These are phyloP conservation scores for Sebastes itinus DNA, from an alignment of 2,797 vertebrate genomes.

Conservation along the genomic window DNA sequence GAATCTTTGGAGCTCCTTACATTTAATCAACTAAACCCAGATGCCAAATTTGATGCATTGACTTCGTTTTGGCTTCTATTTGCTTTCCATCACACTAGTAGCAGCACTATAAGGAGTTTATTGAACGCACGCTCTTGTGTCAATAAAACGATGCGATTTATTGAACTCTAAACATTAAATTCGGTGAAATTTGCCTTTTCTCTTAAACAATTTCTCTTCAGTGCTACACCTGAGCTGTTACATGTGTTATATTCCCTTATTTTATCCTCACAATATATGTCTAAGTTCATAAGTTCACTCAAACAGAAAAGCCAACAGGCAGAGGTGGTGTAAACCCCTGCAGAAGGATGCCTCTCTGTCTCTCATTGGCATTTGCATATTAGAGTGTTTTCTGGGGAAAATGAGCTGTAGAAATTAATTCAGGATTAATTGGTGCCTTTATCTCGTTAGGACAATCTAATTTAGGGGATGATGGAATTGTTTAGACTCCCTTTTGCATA, in stretches of 20 bases:
- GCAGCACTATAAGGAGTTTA: conserved; percentile 6
- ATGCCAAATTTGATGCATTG: conserved; percentile 13
- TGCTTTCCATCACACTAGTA: conserved; percentile 3
- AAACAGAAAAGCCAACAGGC: conserved; percentile 82
- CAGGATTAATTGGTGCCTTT: conserved; percentile 99
- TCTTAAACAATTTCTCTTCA: background rate
- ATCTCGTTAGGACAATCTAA: conserved; percentile 99
- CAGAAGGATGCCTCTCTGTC: conserved; percentile 89
- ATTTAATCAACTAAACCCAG: conserved; percentile 9
- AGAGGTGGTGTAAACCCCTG: conserved; percentile 89
- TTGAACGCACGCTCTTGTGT: conserved; percentile 14
- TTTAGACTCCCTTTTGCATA: conserved; percentile 99
- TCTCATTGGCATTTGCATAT: conserved; percentile 99
- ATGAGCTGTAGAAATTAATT: conserved; percentile 99
- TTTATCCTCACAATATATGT: conserved; percentile 28
- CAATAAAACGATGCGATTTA: conserved; percentile 31
- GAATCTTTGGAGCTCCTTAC: background rate
- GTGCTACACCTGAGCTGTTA: background rate
- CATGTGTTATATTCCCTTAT: conserved; percentile 10
- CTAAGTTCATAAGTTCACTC: conserved; percentile 52
- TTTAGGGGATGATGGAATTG: conserved; percentile 99
- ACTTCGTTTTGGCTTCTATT: conserved; percentile 9
- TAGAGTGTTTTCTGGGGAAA: conserved; percentile 99
- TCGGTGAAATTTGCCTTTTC: background rate
- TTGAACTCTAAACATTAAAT: conserved; percentile 19